These are phyloP conservation scores for Cryptoprocta ferox DNA, from an alignment of 2,797 vertebrate genomes.

Conservation along the genomic window DNA sequence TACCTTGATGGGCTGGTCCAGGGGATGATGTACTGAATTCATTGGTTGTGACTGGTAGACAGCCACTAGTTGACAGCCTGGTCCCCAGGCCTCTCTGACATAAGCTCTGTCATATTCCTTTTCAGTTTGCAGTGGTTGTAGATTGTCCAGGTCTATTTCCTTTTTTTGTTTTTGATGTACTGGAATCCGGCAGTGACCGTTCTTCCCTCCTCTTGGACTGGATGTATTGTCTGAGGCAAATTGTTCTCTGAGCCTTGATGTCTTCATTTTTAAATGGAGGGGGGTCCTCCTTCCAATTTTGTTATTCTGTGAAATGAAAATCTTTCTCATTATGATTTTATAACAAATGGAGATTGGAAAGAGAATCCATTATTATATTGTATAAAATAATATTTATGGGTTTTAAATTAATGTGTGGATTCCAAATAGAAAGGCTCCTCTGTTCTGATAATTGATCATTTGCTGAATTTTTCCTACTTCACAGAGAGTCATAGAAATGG, in stretches of 20 bases:
- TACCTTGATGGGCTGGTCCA: no score
- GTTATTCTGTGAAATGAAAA: slow-evolving; percentile 26
- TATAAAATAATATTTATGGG: background rate
- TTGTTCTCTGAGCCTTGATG: background rate
- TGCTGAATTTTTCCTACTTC: background rate
- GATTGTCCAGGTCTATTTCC: background rate
- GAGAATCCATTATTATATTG: background rate
- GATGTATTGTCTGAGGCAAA: background rate
- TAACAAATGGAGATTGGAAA: background rate
- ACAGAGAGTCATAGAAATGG: background rate
- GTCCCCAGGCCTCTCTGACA: background rate
- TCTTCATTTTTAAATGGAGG: background rate
- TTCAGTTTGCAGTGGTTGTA: background rate
- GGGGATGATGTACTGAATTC: background rate
- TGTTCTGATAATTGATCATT: background rate
- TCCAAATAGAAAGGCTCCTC: slow-evolving; percentile 14
- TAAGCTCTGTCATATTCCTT: background rate
- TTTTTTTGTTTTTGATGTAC: background rate
- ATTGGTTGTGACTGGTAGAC: background rate
- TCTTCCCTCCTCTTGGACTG: background rate
- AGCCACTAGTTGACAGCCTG: background rate
- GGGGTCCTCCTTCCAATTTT: background rate
- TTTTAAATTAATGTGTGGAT: slow-evolving; percentile 29
- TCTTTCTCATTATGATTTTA: background rate
- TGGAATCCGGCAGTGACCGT: background rate